Base-by-base conservation (phyloP, 1,140 invertebrate species). In the Drosophila sturtevanti region DNA sequence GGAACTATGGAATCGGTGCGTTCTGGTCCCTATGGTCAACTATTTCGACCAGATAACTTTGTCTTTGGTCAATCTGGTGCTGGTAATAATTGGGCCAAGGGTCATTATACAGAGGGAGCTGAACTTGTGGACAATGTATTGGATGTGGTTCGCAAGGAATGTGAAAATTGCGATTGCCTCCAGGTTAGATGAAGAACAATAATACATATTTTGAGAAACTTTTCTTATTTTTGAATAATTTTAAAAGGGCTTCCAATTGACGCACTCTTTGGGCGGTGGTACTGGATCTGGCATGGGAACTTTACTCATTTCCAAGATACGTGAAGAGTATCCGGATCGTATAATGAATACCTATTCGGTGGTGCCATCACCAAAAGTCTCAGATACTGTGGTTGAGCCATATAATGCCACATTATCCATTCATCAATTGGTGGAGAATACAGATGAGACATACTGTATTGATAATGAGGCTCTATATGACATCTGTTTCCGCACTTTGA, bases 401-500 rank as follows among this genome's bases (percentile, higher is more conserved):
- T 97, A 96, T 93, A 96, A 96, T 79, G 95, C 95, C 5, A 96
- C 96, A 0, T 92, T 97, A 5, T 96, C 96, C 21, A 94, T 96
- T 54, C 96, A 97, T 77, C 96, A 97, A 86, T 90, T 97, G 35
- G 95, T 97, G 44, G 96, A 97, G 93, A 96, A 96, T 90, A 96
- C 95, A 6, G 96, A 97, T 89, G 95, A 96, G 92, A 96, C 95
- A 18, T 96, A 95, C 91, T 96, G 95, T 80, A 97, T 97, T 86
- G 96, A 97, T 90, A 96, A 97, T 92, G 97, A 98, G 91, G 97
- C 97, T 31, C 93, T 98, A 0, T 98, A 98, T 78, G 97, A 98
- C 82, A 98, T 98, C 68, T 98, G 97, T 92, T 98, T 97, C 93
- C 93, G 96, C 44, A 98, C 97, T 0, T 91, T 97, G 37, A 96